Base-by-base conservation (phyloP, 2,797 vertebrate genomes). In the Alauda arvensis region DNA sequence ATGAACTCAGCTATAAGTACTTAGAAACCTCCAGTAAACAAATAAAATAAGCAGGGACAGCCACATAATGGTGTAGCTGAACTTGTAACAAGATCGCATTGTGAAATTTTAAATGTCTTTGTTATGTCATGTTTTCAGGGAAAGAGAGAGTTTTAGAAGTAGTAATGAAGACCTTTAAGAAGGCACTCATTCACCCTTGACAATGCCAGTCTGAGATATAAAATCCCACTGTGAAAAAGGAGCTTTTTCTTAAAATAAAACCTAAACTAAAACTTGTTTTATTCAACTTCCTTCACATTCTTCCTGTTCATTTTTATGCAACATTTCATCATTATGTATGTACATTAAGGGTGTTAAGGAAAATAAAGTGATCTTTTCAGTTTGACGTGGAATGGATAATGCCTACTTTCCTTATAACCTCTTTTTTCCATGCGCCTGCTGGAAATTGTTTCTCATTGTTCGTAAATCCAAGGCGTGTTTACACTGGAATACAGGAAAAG, bases 371-470 rank as follows among this genome's bases (percentile, higher is more conserved):
- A 85, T 82, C 43, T 84, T 93, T 88, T 83, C 63, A 39, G 63
- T 84, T 77, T 85, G 88, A 94, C 66, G 61, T 74, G 59, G 61
- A 48, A 74, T 9, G 67, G 76, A 79, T 79, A 78, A 91, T 72
- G 83, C 83, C 45, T n/a, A 78, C 69, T 93, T 90, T 93, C 86
- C 83, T 88, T 72, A 76, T 12, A 92, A 93, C 52, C 78, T 80
- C 62, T 89, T 87, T 87, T 88, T 91, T 91, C 91, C 91, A 70
- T 89, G 62, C 65, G 95, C 93, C 87, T 95, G 89, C 92, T 95
- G 91, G 93, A 93, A 96, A 96, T 97, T 96, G 94, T 96, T 97
- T 96, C 95, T 96, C 96, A 95, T 97, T 98, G 98, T 97, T 98
- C 96, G 92, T 96, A 96, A 97, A 95, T 97, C 96, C 97, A 97